Percentiles rank a stretch among this genome's conserved stretches.
Conservation (phyloP, 2,888 invertebrate genomes). For the Drosophila neonasuta region DNA sequence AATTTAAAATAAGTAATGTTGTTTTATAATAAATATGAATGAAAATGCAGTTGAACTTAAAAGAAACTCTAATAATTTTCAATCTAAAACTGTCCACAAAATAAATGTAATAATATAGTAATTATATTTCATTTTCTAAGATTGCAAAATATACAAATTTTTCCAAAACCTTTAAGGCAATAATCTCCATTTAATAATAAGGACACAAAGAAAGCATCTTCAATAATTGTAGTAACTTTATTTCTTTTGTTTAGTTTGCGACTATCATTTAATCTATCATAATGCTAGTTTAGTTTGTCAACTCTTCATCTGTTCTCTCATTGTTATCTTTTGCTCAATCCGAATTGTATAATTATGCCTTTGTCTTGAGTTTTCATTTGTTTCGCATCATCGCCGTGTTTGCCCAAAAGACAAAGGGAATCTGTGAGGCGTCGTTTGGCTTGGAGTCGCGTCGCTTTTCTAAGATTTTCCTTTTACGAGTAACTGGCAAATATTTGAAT, state of each 20-base stretch:
- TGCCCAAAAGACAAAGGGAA: not conserved
- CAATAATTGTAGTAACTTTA: not conserved
- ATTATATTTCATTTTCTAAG: too few relatives aligned
- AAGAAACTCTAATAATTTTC: not conserved
- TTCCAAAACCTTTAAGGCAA: too few relatives aligned
- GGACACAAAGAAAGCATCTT: not conserved
- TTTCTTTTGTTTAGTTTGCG: not conserved
- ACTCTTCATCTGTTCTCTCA: not conserved
- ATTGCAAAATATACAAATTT: too few relatives aligned
- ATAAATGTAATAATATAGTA: too few relatives aligned
- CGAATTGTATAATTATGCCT: slow-evolving; percentile 4
- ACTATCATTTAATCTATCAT: not conserved
- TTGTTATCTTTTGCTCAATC: not conserved
- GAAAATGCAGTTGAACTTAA: not conserved
- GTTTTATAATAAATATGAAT: too few relatives aligned
- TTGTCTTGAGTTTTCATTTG: slow-evolving; percentile 25
- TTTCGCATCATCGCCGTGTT: slow-evolving; percentile 1
- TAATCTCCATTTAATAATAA: too few relatives aligned
- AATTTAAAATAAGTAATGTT: too few relatives aligned
- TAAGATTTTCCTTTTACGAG: slow-evolving; percentile 51
- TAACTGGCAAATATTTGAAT: slow-evolving; percentile 61
- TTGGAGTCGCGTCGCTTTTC: slow-evolving; percentile 17
- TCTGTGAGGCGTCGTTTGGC: slow-evolving; percentile 20
- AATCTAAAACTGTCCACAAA: too few relatives aligned
- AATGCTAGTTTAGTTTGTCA: not conserved